A percentile compares a stretch with the other conserved stretches of the same genome.
phyloP scores from a whole-genome alignment of 2,888 invertebrate species.

The Desoria tigrina region DNA sequence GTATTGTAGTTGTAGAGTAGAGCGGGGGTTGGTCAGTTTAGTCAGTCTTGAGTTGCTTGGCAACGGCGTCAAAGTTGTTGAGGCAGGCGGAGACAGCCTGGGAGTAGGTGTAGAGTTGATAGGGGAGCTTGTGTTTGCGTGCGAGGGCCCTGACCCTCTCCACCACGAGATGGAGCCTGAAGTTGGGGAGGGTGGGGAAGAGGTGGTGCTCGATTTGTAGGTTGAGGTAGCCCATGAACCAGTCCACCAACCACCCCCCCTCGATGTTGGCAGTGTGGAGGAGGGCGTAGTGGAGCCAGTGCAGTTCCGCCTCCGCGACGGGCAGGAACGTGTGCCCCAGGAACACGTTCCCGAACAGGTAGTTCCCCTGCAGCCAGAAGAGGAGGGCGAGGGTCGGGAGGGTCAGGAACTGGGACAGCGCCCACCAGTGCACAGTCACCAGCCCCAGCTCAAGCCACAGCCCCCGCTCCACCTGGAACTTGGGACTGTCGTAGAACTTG shows the following conservation, averaged over 20 bases:
- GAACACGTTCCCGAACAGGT: slow-evolving; percentile 52
- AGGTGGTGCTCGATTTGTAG: slow-evolving; percentile 39
- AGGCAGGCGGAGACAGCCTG: too few species aligned
- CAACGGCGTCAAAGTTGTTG: too few species aligned
- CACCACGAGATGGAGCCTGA: slow-evolving; percentile 41
- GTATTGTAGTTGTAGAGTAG: too few species aligned
- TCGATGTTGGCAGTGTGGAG: neutral
- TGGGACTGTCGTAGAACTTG: slow-evolving; percentile 47
- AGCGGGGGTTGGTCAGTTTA: too few species aligned
- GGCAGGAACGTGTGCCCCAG: slow-evolving; percentile 52
- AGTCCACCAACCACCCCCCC: neutral
- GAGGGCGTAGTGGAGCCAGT: slow-evolving; percentile 41
- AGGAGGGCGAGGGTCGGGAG: slow-evolving; percentile 41
- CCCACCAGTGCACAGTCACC: slow-evolving; percentile 45
- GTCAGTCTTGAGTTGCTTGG: too few species aligned
- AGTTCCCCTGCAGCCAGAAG: slow-evolving; percentile 51
- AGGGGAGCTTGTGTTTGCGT: slow-evolving; percentile 45
- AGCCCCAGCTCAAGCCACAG: slow-evolving; percentile 41
- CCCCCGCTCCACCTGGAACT: slow-evolving; percentile 38
- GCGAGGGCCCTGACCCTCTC: slow-evolving; percentile 46
- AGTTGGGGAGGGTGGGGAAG: slow-evolving; percentile 52
- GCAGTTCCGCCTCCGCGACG: slow-evolving; percentile 31
- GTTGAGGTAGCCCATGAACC: slow-evolving; percentile 17
- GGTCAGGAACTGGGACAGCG: slow-evolving; percentile 20
- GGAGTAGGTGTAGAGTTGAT: slow-evolving; percentile 36